Percentiles rank a stretch among this genome's conserved stretches.
Evolutionary conservation across 2,888 invertebrate species (phyloP).

Genomic region (Mesochorus sp.): DNA sequence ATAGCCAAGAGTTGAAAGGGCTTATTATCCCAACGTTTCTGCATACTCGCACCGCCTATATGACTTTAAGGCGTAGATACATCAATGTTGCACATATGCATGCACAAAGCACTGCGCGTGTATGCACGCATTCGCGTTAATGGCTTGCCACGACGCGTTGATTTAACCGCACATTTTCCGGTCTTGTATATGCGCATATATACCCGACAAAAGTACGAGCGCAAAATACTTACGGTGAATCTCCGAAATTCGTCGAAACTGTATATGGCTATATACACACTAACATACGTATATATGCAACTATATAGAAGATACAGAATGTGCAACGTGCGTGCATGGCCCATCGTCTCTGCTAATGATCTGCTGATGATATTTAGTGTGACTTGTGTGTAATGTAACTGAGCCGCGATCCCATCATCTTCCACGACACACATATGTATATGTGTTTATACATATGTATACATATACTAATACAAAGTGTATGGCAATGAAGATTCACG

Average conservation of each 20-base stretch:
- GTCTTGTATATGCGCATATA: constrained; percentile 25
- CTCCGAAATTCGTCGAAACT: constrained; percentile 21
- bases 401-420: constrained; percentile 26
- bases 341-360: constrained; percentile 61
- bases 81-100: not conserved
- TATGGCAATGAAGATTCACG: constrained; percentile 23
- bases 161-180: constrained; percentile 64
- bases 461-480: not conserved
- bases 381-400: constrained; percentile 52
- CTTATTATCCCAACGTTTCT: not conserved
- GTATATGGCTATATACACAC: not conserved
- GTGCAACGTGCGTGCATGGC: constrained; percentile 14
- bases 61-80: not conserved
- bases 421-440: not conserved
- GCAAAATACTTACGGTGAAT: constrained; percentile 24
- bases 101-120: not conserved
- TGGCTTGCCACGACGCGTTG: constrained; percentile 61
- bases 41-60: not conserved
- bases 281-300: not conserved
- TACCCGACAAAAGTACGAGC: constrained; percentile 23
- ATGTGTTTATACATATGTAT: not conserved
- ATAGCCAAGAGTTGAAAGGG: not conserved
- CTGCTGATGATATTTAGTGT: constrained; percentile 63
- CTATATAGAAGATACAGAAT: not conserved
- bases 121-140: constrained; percentile 56